These are phyloP conservation scores for Vollenhovia emeryi DNA, from an alignment of 1,140 invertebrate species.

Conservation along the genomic window DNA sequence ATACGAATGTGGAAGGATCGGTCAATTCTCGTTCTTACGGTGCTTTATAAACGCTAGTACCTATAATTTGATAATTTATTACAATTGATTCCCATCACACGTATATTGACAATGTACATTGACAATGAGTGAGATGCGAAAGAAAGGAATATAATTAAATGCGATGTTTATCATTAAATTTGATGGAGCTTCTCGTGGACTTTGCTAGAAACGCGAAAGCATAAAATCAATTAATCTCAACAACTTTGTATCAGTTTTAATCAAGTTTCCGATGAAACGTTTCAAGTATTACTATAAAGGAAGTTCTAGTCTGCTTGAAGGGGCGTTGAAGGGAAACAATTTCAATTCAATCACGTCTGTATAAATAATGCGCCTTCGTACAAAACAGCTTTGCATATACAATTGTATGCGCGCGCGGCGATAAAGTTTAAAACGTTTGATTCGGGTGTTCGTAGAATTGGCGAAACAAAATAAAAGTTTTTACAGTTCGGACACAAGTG, in stretches of 20 bases:
- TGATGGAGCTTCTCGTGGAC: neutral
- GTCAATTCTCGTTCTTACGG: neutral
- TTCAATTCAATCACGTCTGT: slow-evolving; percentile 23
- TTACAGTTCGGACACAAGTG: neutral
- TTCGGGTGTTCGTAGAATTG: neutral
- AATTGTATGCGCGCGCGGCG: neutral
- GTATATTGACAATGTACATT: neutral
- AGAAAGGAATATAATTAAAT: neutral
- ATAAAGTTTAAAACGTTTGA: slow-evolving; percentile 8
- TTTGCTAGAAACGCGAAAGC: slow-evolving; percentile 1
- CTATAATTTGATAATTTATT: slow-evolving; percentile 19
- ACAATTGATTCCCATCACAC: neutral
- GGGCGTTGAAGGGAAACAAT: slow-evolving; percentile 35
- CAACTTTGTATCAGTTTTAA: slow-evolving; percentile 37
- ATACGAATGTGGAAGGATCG: neutral
- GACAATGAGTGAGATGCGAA: neutral
- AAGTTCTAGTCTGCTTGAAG: neutral
- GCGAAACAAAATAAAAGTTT: slow-evolving; percentile 28
- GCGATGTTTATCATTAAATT: slow-evolving; percentile 33
- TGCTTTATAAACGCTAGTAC: neutral
- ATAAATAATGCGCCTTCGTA: slow-evolving; percentile 16
- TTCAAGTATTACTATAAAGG: slow-evolving; percentile 37
- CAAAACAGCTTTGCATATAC: slow-evolving; percentile 3
- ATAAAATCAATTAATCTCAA: slow-evolving; percentile 52
- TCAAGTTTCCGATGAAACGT: slow-evolving; percentile 30